A percentile compares a stretch with the other conserved stretches of the same genome.
phyloP scores from a whole-genome alignment of 2,113 vertebrate genomes.

The Ictidomys tridecemlineatus region DNA sequence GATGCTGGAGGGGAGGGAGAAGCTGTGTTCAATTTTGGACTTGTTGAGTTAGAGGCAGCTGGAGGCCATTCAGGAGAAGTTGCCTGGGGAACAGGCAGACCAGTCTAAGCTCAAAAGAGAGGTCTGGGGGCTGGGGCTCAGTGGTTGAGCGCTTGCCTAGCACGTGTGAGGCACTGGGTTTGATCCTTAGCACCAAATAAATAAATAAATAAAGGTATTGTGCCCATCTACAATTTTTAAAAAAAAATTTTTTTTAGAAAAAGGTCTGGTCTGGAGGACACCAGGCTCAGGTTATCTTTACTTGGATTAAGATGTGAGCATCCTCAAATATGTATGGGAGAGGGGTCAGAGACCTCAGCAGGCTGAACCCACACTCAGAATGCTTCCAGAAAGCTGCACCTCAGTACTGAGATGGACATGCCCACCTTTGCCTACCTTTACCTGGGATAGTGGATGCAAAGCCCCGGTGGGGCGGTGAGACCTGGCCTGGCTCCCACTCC shows the following conservation, averaged over 20 bases:
- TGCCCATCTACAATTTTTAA: too few species aligned
- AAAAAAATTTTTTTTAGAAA: too few species aligned
- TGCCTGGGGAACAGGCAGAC: not conserved
- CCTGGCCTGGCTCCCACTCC: not conserved
- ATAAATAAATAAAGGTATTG: too few species aligned
- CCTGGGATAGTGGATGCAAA: not conserved
- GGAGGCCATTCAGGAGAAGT: not conserved
- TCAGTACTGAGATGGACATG: not conserved
- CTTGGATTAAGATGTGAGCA: not conserved
- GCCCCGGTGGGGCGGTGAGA: not conserved
- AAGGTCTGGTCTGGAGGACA: conserved; percentile 5
- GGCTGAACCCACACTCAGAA: too few species aligned
- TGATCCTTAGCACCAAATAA: too few species aligned
- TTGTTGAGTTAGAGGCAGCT: not conserved
- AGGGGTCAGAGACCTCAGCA: too few species aligned
- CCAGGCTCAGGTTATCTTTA: conserved; percentile 14
- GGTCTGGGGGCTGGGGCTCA: too few species aligned
- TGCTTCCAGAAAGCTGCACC: not conserved
- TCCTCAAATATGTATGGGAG: not conserved
- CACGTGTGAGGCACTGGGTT: too few species aligned
- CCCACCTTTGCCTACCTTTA: not conserved
- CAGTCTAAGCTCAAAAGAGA: not conserved
- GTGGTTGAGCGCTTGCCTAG: too few species aligned
- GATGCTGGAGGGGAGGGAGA: not conserved
- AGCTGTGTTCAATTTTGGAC: not conserved